These are phyloP conservation scores for Penaeus vannamei DNA, from an alignment of 1,140 invertebrate species.

Conservation along the genomic window DNA sequence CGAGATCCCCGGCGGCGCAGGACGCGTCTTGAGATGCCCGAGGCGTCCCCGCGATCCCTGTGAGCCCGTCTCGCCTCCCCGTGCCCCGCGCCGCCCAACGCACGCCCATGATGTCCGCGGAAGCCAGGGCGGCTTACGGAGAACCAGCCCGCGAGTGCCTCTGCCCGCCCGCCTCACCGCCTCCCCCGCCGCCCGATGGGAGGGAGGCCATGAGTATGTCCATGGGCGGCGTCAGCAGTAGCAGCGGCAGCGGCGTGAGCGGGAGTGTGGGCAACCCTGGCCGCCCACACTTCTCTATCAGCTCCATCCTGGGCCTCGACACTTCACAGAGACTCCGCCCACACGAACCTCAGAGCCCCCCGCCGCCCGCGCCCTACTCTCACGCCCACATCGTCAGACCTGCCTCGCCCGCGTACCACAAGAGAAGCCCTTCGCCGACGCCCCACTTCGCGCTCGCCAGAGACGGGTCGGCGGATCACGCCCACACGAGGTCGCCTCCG, in stretches of 20 bases:
- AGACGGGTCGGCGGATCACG: neutral
- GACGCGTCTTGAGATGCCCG: neutral
- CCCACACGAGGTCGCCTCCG: conserved; percentile 5
- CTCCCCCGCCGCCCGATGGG: neutral
- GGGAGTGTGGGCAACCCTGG: conserved; percentile 18
- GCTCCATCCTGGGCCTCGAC: conserved; percentile 64
- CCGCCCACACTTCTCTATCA: conserved; percentile 67
- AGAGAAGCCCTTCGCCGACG: conserved; percentile 5
- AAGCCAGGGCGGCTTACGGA: neutral
- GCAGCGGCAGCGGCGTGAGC: neutral
- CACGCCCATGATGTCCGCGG: conserved; percentile 33
- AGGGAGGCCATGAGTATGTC: conserved; percentile 25
- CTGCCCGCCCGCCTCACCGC: conserved; percentile 34
- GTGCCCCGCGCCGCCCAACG: too few relatives aligned
- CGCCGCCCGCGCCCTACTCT: neutral
- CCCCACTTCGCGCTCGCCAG: neutral
- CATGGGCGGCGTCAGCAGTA: conserved; percentile 8
- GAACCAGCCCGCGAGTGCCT: conserved; percentile 14
- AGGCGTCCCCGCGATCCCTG: too few relatives aligned
- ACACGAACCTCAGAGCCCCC: conserved; percentile 9
- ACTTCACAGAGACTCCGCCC: conserved; percentile 23
- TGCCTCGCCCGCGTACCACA: neutral
- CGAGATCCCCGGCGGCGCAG: too few relatives aligned
- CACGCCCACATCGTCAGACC: neutral
- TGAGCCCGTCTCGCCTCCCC: too few relatives aligned